Evolutionary conservation across 2,888 invertebrate genomes (phyloP), one percentile per base, ranked within the genome.

Genomic region (Galerucella calmariensis): DNA sequence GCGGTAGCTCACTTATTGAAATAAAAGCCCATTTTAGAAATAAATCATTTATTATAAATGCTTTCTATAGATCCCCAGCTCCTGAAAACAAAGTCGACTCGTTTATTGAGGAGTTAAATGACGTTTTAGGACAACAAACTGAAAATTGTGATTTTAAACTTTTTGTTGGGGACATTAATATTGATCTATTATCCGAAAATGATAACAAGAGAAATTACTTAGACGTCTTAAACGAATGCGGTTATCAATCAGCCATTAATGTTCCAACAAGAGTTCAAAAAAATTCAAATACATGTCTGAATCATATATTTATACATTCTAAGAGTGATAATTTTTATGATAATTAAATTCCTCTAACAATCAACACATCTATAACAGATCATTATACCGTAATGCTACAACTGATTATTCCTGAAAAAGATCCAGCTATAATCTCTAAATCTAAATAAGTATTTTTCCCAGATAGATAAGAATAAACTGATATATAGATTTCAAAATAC

Each of bases 211-310:
- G 41, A 62, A 62, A 62, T 44, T 63, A 63, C 14, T 44, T 63
- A 12, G 63, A 63, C 44, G 10, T 35, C n/a, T 16, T 63, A 16
- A 63, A 35, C 14, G 63, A 63, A 63, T 44, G 16, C 16, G 63
- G 63, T 35, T 63, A 63, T 27, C 24, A 35, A 63, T 27, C 24
- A 14, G 67, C 53, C n/a, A 67, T 67, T 27, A 67, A 67, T 67
- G 27, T 24, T 10, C 53, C 67, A 27, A 67, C 53, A 16, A 67
- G 56, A 48, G 48, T 53, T 53, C 14, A 67, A 24, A 53, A 53
- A 53, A 67, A 53, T 14, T 53, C 56, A 27, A 53, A 48, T 11
- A 56, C 53, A 27, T 27, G 56, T 67, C 10, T 67, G 11, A 35
- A 67, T 35, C 67, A 67, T 53, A 67, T 67, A 9, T 67, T 67